phyloP scores from a whole-genome alignment of 1,140 invertebrate species.

The Agrypnia vestita region DNA sequence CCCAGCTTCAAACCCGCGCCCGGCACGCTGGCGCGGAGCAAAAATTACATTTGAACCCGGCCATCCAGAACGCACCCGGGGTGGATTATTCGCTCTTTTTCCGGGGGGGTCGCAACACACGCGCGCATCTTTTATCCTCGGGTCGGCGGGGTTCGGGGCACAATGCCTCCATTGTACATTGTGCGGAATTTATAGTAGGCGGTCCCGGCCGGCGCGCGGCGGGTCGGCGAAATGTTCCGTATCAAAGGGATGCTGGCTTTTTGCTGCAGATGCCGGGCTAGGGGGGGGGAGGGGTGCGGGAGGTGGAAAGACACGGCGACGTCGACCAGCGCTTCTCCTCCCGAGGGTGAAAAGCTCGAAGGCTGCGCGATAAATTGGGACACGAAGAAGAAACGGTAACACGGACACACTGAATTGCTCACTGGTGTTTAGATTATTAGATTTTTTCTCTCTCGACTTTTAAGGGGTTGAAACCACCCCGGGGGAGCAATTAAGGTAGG shows the following conservation, averaged over 20 bases:
- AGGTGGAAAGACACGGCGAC: not conserved
- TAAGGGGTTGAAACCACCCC: too few species aligned
- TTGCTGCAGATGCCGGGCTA: conserved; percentile 25
- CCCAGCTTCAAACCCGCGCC: not conserved
- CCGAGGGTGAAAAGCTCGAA: not conserved
- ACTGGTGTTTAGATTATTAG: not conserved
- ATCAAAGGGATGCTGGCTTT: conserved; percentile 10
- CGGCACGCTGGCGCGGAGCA: not conserved
- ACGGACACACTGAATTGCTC: not conserved
- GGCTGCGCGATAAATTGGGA: not conserved
- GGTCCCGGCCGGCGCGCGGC: not conserved
- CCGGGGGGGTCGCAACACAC: not conserved
- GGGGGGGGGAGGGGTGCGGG: not conserved
- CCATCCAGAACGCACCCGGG: not conserved
- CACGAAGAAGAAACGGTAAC: not conserved
- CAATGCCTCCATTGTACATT: conserved; percentile 44
- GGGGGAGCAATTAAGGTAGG: too few species aligned
- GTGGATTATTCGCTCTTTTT: not conserved
- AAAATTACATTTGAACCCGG: not conserved
- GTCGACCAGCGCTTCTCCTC: not conserved
- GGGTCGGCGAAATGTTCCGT: conserved; percentile 2
- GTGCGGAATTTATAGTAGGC: conserved; percentile 43
- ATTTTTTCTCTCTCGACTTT: too few species aligned
- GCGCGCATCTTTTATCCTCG: not conserved
- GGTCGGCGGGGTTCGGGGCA: not conserved